Evolutionary conservation across 37 sponge, comb jelly and placozoan species (phyloP), one percentile per base, ranked within the genome.

Genomic region (Ephydatia muelleri): DNA sequence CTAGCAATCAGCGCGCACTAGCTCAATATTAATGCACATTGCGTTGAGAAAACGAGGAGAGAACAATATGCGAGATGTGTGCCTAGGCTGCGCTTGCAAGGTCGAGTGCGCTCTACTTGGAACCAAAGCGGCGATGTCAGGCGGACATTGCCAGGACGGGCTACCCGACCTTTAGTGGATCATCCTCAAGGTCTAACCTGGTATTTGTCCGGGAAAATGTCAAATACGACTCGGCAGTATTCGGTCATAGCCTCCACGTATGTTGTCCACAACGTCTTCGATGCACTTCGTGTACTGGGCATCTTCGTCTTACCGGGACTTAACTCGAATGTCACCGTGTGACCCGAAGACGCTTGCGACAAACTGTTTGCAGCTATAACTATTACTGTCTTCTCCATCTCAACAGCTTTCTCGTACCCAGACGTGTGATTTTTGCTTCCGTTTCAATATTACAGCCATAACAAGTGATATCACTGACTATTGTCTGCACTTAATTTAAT

Each of bases 211-310:
- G 92, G 88, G 65, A 93, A 95, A 69, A 97, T 74, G 70, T 97
- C 97, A 73, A 93, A 88, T 43, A 90, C 82, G 4, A 97, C 72
- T 66, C 97, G 83, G 33, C 87, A 85, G 89, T 93, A 97, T 68
- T 97, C 95, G 43, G 64, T 48, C 47, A 91, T 89, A 23, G 85
- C 86, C 77, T 97, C 95, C 3, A 93, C 78, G 78, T 92, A 84
- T 37, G 90, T 88, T 16, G 91, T 97, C 95, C 95, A 97, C 12
- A 93, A 29, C 22, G 81, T 88, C 74, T 93, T 93, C n/a, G 87
- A 48, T 38, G 90, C 35, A 29, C 74, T 72, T 49, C 76, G 33
- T 3, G 48, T 26, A 0, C 27, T 11, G 16, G 88, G 11, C 25
- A 31, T 38, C 35, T 69, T 78, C 37, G 25, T 28, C 29, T 77